Evolutionary conservation across 1,140 invertebrate genomes (phyloP).

Genomic region (Chelonus insularis): DNA sequence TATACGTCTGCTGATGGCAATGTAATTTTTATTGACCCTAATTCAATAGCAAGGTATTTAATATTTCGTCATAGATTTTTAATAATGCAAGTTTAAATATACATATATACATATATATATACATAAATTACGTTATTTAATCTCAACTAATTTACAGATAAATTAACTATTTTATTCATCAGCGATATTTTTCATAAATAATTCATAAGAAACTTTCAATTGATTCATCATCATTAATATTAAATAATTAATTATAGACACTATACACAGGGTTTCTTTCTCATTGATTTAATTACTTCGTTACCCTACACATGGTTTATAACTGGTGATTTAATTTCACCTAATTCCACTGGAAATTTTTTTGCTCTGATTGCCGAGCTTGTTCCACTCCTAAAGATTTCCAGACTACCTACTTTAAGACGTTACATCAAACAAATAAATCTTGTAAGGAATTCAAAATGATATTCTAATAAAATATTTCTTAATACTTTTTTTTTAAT

Average conservation of each 20-base stretch:
- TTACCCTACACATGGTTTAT: constrained; percentile 44
- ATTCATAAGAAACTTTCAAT: no score
- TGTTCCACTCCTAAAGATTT: constrained; percentile 39
- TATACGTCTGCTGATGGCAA: constrained; percentile 33
- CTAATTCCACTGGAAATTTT: constrained; percentile 33
- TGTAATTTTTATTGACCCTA: constrained; percentile 40
- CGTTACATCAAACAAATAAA: constrained; percentile 36
- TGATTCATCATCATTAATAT: no score
- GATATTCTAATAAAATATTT: no score
- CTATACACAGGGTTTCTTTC: constrained; percentile 39
- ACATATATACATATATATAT: no score
- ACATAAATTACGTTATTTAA: no score
- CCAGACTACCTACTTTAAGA: constrained; percentile 37
- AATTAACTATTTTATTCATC: no score
- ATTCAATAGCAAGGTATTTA: constrained; percentile 38
- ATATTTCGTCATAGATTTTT: no score
- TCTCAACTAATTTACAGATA: no score
- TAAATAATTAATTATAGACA: constrained; percentile 32
- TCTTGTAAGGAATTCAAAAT: constrained; percentile 29
- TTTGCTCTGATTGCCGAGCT: constrained; percentile 37
- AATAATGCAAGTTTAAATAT: no score
- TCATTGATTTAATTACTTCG: constrained; percentile 42
- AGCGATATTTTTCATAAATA: no score
- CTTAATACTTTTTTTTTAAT: no score
- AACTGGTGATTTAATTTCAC: constrained; percentile 16